phyloP scores from a whole-genome alignment of 30 jellyfish, hydroid and myxozoan species.

The Cassiopea andromeda region DNA sequence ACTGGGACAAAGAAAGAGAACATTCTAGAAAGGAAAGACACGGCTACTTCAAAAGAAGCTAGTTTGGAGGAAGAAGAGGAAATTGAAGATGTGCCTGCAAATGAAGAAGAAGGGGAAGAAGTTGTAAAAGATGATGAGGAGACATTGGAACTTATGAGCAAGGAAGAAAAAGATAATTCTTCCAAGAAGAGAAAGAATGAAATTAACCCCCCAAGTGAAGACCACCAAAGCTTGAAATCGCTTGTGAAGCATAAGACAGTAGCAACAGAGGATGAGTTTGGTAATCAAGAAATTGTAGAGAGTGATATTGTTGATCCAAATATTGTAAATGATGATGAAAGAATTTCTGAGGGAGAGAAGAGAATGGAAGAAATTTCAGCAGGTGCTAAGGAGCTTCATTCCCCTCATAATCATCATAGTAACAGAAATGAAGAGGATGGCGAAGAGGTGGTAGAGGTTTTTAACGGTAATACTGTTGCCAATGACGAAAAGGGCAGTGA shows the following conservation, averaged over 20 bases:
- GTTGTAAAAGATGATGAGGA: conserved; percentile 43
- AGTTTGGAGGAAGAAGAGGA: conserved; percentile 61
- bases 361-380: background rate
- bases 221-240: background rate
- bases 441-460: conserved; percentile 9
- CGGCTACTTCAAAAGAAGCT: background rate
- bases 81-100: conserved; percentile 59
- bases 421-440: background rate
- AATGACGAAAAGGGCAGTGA: conserved; percentile 1
- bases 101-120: conserved; percentile 54
- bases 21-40: background rate
- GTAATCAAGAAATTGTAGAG: conserved; percentile 29
- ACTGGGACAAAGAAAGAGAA: conserved; percentile 24
- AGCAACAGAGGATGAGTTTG: conserved; percentile 32
- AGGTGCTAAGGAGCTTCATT: background rate
- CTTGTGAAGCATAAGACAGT: conserved; percentile 5
- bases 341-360: conserved; percentile 39
- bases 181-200: conserved; percentile 29
- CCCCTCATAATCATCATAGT: conserved; percentile 9
- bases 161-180: conserved; percentile 1
- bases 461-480: conserved; percentile 13
- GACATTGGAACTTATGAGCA: conserved; percentile 42
- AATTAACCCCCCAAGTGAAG: background rate
- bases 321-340: conserved; percentile 48
- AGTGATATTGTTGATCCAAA: conserved; percentile 24